phyloP scores from a whole-genome alignment of 2,113 vertebrate species.

The Nicator chloris region DNA sequence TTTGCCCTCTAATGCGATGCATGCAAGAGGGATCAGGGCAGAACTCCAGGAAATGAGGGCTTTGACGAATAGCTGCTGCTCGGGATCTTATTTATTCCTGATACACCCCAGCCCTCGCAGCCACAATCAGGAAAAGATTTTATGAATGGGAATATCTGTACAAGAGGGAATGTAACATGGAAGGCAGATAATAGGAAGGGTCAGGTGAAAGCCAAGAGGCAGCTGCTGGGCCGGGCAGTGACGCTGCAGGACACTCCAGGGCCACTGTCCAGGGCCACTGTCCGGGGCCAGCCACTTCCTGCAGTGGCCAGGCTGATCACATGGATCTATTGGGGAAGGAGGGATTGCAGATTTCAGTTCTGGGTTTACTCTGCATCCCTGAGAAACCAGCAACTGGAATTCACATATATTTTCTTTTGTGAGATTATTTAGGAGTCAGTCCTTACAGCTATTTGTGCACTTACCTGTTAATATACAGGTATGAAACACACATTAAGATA shows the following conservation, averaged over 20 bases:
- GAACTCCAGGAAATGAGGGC: constrained; percentile 57
- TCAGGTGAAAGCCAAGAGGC: constrained; percentile 46
- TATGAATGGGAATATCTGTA: constrained; percentile 54
- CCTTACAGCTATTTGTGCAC: background rate
- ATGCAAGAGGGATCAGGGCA: constrained; percentile 63
- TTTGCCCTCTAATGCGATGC: constrained; percentile 56
- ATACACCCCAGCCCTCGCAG: constrained; percentile 57
- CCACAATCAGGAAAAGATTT: constrained; percentile 41
- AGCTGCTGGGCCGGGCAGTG: constrained; percentile 4
- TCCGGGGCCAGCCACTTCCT: background rate
- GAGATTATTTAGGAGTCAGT: background rate
- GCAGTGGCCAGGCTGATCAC: background rate
- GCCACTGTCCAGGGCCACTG: background rate
- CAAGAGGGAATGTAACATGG: constrained; percentile 46
- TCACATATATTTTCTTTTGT: background rate
- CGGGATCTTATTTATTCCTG: constrained; percentile 56
- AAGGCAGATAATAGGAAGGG: constrained; percentile 48
- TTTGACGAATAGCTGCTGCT: constrained; percentile 63
- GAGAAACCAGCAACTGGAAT: background rate
- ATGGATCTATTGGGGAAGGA: accelerated
- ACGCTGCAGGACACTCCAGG: background rate
- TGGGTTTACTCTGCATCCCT: background rate
- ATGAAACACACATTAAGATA: background rate
- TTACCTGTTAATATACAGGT: background rate
- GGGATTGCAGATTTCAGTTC: background rate